Base-by-base conservation (phyloP, 2,888 invertebrate genomes). In the Drosophila neoperkinsi region DNA sequence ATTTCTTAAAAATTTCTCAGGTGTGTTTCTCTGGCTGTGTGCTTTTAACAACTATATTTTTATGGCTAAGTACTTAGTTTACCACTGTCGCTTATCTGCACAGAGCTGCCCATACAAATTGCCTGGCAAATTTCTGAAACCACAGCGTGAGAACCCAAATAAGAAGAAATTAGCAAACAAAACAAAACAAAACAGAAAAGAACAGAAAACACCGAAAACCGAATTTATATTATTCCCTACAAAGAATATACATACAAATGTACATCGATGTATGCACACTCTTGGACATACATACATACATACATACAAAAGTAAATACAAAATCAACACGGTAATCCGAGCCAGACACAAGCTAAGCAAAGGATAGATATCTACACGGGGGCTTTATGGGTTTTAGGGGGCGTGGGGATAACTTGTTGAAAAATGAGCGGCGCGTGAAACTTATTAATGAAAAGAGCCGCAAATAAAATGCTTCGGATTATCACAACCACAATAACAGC, bases 351-450 rank as follows among this genome's bases (percentile, higher is more conserved):
- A 74, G 64, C 67, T 71, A 61, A 81, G 58, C 52, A 49, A 67
- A 59, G 70, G 66, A 65, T 50, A 67, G 63, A 33, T 38, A n/a
- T 56, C 30, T n/a, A 53, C 61, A 50, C 38, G 56, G 36, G 21
- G 68, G 31, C 6, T 18, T 49, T 31, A 38, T 25, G 46, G 58
- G 52, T 25, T 28, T 16, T 28, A 16, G 21, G 49, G 34, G 51
- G 56, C 51, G 56, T 52, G 73, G 57, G 59, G 57, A 38, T 31
- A 55, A 59, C 46, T 76, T 79, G 80, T 79, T 86, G 90, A 90
- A 90, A 87, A 88, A 76, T 88, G 90, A 87, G 84, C 84, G 87
- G 77, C 90, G 89, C 90, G 89, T 88, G 87, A 90, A 90, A 90
- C 87, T 87, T 90, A 90, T 90, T 90, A 90, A 90, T 88, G 87